These are phyloP conservation scores for Nesogale talazaci DNA, from an alignment of 2,113 vertebrate species.

Conservation along the genomic window DNA sequence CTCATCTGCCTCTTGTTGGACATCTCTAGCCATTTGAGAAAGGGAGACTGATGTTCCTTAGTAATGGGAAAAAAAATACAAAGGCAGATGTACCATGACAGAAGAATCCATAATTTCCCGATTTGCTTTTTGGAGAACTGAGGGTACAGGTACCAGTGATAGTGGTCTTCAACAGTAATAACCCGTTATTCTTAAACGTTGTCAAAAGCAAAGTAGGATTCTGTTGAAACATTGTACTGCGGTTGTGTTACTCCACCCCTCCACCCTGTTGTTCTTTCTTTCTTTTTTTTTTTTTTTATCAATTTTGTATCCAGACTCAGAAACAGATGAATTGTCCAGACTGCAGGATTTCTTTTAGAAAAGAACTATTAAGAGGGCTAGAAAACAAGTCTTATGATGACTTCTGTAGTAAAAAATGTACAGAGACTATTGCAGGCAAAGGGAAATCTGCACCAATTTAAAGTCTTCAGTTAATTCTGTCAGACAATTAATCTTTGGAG, in stretches of 20 bases:
- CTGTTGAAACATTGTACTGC: not conserved
- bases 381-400: conserved; percentile 56
- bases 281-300: conserved; percentile 30
- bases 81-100: rapidly evolving
- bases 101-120: rapidly evolving
- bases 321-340: conserved; percentile 47
- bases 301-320: conserved; percentile 33
- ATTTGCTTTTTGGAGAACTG: rapidly evolving
- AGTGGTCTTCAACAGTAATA: not conserved
- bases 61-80: not conserved
- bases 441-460: conserved; percentile 40
- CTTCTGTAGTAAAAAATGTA: not conserved
- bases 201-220: conserved; percentile 19
- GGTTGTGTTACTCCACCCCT: not conserved
- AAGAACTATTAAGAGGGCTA: conserved; percentile 38
- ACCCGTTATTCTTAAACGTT: not conserved
- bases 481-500: not conserved
- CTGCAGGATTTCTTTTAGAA: conserved; percentile 42
- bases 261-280: not conserved
- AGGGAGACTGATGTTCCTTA: not conserved
- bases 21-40: not conserved
- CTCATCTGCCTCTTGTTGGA: too few relatives aligned
- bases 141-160: not conserved
- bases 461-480: conserved; percentile 37
- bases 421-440: not conserved